These are phyloP conservation scores for Gallinago jamesoni DNA, from an alignment of 2,113 vertebrate species.

Conservation along the genomic window DNA sequence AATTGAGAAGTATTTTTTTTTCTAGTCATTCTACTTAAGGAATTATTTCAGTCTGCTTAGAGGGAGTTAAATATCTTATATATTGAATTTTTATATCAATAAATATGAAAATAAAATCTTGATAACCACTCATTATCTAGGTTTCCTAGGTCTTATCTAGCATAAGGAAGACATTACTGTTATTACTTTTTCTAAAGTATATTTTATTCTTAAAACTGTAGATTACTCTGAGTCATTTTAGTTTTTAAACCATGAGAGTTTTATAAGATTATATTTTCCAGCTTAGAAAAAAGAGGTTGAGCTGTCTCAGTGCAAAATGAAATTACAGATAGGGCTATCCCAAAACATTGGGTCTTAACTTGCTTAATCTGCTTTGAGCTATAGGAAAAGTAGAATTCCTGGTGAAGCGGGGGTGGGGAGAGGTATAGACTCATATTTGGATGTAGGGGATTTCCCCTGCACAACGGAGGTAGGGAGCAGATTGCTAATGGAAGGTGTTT, in stretches of 20 bases:
- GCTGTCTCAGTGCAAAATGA: not conserved
- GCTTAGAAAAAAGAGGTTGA: not conserved
- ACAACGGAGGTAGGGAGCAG: not conserved
- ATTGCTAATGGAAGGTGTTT: not conserved
- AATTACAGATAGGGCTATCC: not conserved
- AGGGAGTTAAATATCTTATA: not conserved
- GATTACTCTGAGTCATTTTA: not conserved
- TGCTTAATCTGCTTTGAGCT: slow-evolving; percentile 28
- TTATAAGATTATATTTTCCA: slow-evolving; percentile 20
- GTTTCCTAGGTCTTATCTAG: not conserved
- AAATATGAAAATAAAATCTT: not conserved
- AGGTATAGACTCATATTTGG: not conserved
- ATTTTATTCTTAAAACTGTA: not conserved
- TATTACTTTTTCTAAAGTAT: not conserved
- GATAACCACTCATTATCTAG: not conserved
- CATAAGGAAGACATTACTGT: not conserved
- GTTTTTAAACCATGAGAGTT: not conserved
- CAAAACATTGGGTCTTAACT: not conserved
- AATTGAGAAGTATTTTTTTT: not conserved
- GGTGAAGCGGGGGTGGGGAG: not conserved
- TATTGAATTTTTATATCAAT: not conserved
- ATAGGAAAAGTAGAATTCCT: slow-evolving; percentile 5
- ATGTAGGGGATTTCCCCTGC: not conserved
- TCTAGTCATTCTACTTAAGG: not conserved
- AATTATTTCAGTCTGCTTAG: not conserved